Evolutionary conservation across 2,113 vertebrate species (phyloP).

Genomic region (Colinus virginianus): DNA sequence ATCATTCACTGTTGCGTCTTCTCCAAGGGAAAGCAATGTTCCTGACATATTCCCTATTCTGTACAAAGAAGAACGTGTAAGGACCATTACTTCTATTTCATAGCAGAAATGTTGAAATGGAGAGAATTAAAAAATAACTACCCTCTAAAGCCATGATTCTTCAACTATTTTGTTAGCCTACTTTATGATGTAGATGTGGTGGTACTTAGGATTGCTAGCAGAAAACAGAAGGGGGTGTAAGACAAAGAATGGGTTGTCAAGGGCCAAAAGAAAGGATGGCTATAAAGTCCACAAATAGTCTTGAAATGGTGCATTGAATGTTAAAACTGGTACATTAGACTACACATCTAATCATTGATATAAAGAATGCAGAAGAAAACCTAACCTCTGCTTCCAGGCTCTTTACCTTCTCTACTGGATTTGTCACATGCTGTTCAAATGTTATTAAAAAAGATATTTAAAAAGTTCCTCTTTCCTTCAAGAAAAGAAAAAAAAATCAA

Average conservation of each 20-base stretch:
- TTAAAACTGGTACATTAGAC: not conserved
- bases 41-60: not conserved
- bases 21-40: not conserved
- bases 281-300: not conserved
- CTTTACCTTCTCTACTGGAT: not conserved
- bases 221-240: not conserved
- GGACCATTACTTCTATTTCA: not conserved
- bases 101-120: not conserved
- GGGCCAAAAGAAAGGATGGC: not conserved
- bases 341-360: not conserved
- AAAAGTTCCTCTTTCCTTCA: not conserved
- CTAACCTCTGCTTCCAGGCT: not conserved
- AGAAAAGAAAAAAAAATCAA: too few species aligned
- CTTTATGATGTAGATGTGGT: not conserved
- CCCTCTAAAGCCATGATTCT: not conserved
- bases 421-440: not conserved
- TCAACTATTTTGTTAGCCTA: not conserved
- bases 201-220: not conserved
- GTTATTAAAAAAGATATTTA: not conserved
- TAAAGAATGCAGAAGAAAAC: not conserved
- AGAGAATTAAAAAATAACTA: not conserved
- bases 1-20: not conserved
- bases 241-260: not conserved
- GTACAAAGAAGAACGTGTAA: not conserved
- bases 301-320: not conserved